A percentile compares a stretch with the other conserved stretches of the same genome.
phyloP scores from a whole-genome alignment of 2,888 invertebrate genomes.

The Drosophila limbata region DNA sequence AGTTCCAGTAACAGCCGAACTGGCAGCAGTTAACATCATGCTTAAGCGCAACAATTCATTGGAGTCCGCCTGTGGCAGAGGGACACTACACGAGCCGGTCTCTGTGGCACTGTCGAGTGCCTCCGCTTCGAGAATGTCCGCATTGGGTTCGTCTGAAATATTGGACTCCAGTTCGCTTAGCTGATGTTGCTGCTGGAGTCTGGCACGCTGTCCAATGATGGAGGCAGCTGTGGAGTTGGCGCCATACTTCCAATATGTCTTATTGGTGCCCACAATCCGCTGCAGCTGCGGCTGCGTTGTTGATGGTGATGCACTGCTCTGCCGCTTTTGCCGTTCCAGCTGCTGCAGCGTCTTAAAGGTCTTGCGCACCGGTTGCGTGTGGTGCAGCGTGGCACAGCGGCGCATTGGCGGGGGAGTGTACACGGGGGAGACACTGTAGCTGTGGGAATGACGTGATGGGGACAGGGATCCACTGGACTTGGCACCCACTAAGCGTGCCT shows the following conservation, averaged over 20 bases:
- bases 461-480: constrained; percentile 78
- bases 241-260: constrained; percentile 83
- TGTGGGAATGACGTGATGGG: constrained; percentile 74
- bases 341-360: constrained; percentile 83
- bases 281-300: constrained; percentile 59
- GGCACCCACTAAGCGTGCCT: constrained; percentile 68
- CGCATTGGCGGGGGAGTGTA: constrained; percentile 83
- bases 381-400: constrained; percentile 83
- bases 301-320: constrained; percentile 22
- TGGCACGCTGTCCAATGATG: constrained; percentile 77
- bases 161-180: constrained; percentile 67
- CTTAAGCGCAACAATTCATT: constrained; percentile 83
- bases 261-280: constrained; percentile 81
- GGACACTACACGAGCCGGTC: constrained; percentile 84
- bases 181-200: constrained; percentile 56
- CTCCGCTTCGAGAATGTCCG: constrained; percentile 57
- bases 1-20: constrained; percentile 76
- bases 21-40: constrained; percentile 83
- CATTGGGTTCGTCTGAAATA: constrained; percentile 69
- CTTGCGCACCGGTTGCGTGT: constrained; percentile 83
- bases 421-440: constrained; percentile 80
- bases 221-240: constrained; percentile 83
- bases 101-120: constrained; percentile 80
- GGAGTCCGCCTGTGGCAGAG: constrained; percentile 80
- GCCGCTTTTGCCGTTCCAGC: constrained; percentile 80